Evolutionary conservation across 2,888 invertebrate genomes (phyloP).

Genomic region (Aphodius sticticus): DNA sequence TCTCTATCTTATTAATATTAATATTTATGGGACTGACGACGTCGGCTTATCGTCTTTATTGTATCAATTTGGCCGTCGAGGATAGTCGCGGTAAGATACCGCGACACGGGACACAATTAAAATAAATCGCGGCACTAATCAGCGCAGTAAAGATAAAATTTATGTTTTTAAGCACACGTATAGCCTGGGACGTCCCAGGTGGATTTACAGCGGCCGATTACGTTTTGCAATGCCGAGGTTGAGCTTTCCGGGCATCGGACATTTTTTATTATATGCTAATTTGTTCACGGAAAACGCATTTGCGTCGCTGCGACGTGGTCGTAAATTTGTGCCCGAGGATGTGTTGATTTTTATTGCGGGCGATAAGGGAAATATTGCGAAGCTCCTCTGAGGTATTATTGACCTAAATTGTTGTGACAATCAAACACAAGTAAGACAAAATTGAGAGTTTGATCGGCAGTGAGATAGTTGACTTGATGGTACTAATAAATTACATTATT

Average conservation of each 20-base stretch:
- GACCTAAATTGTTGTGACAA: no score
- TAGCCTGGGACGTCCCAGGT: not conserved
- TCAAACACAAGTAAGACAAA: no score
- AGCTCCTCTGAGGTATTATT: no score
- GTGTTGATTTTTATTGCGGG: not conserved
- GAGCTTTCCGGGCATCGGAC: not conserved
- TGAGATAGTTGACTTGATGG: no score
- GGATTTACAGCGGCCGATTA: not conserved
- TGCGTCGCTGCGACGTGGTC: not conserved
- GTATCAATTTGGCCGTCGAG: not conserved
- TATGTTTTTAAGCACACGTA: not conserved
- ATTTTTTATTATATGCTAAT: not conserved
- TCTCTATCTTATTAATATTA: not conserved
- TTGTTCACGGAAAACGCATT: slow-evolving; percentile 4
- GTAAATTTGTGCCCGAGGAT: not conserved
- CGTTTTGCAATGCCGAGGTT: not conserved
- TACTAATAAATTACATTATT: no score
- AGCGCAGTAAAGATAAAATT: not conserved
- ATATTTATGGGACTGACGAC: slow-evolving; percentile 4
- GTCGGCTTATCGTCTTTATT: not conserved
- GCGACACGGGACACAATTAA: not conserved
- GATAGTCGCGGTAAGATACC: not conserved
- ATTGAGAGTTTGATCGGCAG: no score
- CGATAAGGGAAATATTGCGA: not conserved
- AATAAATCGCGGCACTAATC: not conserved